A percentile compares a stretch with the other conserved stretches of the same genome.
Evolutionary conservation across 2,113 vertebrate species (phyloP).

Genomic region (Willisornis vidua): DNA sequence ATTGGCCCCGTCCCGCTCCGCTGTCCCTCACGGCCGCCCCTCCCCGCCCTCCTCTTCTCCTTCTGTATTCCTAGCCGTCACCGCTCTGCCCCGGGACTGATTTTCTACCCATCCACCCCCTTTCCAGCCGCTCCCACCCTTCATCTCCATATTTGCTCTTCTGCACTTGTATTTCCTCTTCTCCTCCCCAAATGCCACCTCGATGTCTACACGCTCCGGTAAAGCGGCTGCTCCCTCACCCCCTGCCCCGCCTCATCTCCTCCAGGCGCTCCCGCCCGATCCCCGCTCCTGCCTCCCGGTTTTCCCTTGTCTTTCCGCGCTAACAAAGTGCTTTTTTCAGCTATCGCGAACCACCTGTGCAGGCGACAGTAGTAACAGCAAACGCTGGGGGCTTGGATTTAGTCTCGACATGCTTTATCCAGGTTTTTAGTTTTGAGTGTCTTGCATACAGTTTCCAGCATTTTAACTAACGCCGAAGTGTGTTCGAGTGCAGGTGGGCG

Average conservation of each 20-base stretch:
- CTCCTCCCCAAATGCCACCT: neutral
- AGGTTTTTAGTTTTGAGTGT: neutral
- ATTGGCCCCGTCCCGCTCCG: too few relatives aligned
- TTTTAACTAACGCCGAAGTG: neutral
- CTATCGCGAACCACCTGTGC: neutral
- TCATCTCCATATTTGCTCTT: neutral
- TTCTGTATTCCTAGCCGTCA: too few relatives aligned
- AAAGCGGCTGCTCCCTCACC: neutral
- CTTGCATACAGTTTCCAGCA: neutral
- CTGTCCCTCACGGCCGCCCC: rapidly evolving
- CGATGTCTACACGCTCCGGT: neutral
- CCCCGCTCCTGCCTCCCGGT: rapidly evolving
- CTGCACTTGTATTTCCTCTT: neutral
- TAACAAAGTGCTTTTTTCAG: neutral
- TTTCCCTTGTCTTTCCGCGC: neutral
- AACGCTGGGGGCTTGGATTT: neutral
- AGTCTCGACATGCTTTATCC: neutral
- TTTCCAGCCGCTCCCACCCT: neutral
- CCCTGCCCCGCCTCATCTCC: neutral
- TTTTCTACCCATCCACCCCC: neutral
- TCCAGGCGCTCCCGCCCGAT: neutral
- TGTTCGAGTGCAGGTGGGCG: rapidly evolving
- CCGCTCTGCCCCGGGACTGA: rapidly evolving
- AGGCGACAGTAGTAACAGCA: neutral
- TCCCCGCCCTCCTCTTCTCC: rapidly evolving